A percentile compares a stretch with the other conserved stretches of the same genome.
Conservation (phyloP, 92 coral and sea anemone species). For the Isaurus tuberculatus region DNA sequence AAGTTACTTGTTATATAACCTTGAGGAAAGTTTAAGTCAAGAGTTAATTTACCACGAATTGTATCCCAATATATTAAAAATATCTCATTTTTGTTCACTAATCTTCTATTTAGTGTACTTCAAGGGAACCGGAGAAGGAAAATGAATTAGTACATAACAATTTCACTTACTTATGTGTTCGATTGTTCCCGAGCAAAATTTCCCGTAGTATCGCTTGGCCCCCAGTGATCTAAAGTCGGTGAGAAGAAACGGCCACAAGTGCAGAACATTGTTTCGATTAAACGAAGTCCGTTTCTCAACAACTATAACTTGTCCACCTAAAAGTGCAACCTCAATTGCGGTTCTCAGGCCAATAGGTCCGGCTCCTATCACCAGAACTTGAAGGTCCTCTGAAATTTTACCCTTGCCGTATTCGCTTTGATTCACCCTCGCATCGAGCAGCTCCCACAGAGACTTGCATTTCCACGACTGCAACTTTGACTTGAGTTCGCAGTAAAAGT, state of each 20-base stretch:
- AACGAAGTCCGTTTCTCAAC: constrained; percentile 90
- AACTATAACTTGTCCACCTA: constrained; percentile 91
- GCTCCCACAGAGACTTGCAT: constrained; percentile 93
- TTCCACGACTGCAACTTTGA: constrained; percentile 93
- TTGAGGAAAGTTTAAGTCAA: background rate
- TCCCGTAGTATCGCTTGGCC: constrained; percentile 95
- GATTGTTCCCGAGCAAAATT: constrained; percentile 94
- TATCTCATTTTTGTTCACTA: constrained; percentile 15
- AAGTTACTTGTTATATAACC: background rate
- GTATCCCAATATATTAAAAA: background rate
- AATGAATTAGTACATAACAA: background rate
- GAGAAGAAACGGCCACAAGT: constrained; percentile 93
- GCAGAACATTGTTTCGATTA: constrained; percentile 91
- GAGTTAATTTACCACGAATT: constrained; percentile 12
- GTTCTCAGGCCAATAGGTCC: constrained; percentile 96
- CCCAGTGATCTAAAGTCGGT: constrained; percentile 96
- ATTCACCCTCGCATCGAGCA: constrained; percentile 87
- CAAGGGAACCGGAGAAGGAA: background rate
- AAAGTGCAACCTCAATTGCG: constrained; percentile 90
- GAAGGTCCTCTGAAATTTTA: constrained; percentile 85
- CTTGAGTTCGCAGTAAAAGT: constrained; percentile 78
- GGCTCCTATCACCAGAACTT: constrained; percentile 89
- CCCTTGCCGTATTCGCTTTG: constrained; percentile 92
- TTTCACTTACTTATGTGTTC: constrained; percentile 93
- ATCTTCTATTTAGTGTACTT: background rate